A percentile compares a stretch with the other conserved stretches of the same genome.
These are phyloP conservation scores for Proterorhinus semilunaris DNA, from an alignment of 2,113 vertebrate species.

Conservation along the genomic window DNA sequence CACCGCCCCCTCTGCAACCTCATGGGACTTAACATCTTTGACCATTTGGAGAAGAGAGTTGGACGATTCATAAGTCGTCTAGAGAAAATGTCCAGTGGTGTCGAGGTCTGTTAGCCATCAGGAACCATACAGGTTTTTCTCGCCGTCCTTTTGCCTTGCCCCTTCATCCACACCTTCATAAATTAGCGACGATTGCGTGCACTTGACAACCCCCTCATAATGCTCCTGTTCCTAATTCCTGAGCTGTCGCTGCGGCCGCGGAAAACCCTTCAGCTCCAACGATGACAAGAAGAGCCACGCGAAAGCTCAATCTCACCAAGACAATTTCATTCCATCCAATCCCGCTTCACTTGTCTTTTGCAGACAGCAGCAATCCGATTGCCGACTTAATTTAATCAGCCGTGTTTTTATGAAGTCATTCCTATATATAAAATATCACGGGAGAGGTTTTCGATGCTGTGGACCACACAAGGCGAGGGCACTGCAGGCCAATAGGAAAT, in stretches of 20 bases:
- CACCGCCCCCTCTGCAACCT: too few relatives aligned
- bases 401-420: constrained; percentile 53
- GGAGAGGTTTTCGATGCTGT: constrained; percentile 24
- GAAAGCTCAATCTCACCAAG: constrained; percentile 46
- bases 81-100: too few relatives aligned
- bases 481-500: too few relatives aligned
- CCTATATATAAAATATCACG: constrained; percentile 28
- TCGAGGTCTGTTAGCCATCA: too few relatives aligned
- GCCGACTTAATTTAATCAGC: constrained; percentile 57
- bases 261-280: constrained; percentile 17
- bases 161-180: neutral
- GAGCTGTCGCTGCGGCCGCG: constrained; percentile 22
- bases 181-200: neutral
- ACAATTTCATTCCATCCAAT: constrained; percentile 53
- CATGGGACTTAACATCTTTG: too few relatives aligned
- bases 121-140: too few relatives aligned
- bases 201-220: constrained; percentile 13
- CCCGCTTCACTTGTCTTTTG: constrained; percentile 40
- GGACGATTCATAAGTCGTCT: too few relatives aligned
- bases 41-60: too few relatives aligned
- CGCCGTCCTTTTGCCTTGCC: too few relatives aligned
- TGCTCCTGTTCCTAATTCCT: constrained; percentile 34
- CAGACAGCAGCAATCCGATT: constrained; percentile 50
- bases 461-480: neutral
- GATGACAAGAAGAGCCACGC: neutral